phyloP scores from a whole-genome alignment of 2,113 vertebrate genomes.

The Lepisosteus osseus region DNA sequence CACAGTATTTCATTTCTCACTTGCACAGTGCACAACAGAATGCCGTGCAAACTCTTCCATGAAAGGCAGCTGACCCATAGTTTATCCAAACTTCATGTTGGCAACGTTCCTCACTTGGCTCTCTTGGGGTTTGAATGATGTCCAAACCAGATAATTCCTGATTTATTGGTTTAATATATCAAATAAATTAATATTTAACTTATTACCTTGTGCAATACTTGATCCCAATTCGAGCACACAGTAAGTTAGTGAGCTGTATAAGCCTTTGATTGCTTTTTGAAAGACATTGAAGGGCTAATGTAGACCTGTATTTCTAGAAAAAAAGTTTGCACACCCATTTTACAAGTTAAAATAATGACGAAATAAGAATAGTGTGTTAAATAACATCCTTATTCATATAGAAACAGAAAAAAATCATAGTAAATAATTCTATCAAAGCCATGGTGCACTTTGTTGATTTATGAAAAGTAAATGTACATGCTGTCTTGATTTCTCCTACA shows the following conservation, averaged over 20 bases:
- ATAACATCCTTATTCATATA: too few relatives aligned
- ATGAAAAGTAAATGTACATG: too few relatives aligned
- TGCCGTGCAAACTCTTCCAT: neutral
- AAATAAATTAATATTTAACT: constrained; percentile 31
- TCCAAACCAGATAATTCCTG: constrained; percentile 23
- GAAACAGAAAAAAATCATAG: too few relatives aligned
- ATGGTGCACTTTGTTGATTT: too few relatives aligned
- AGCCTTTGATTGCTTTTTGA: constrained; percentile 13
- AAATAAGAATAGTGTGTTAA: too few relatives aligned
- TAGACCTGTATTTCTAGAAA: neutral
- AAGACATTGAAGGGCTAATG: neutral
- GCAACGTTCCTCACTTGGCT: constrained; percentile 13
- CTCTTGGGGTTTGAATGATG: constrained; percentile 16
- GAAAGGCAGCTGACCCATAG: neutral
- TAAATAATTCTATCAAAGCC: too few relatives aligned
- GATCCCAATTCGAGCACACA: neutral
- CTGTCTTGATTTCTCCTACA: too few relatives aligned
- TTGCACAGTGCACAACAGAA: neutral
- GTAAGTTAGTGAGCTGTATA: constrained; percentile 1
- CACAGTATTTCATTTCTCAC: neutral
- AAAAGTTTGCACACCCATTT: too few relatives aligned
- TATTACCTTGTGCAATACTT: constrained; percentile 5
- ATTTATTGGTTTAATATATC: constrained; percentile 27
- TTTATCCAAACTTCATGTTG: constrained; percentile 8
- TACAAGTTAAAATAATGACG: too few relatives aligned